Base-by-base conservation (phyloP, 2,113 vertebrate species). In the Romanogobio albipinnatus region DNA sequence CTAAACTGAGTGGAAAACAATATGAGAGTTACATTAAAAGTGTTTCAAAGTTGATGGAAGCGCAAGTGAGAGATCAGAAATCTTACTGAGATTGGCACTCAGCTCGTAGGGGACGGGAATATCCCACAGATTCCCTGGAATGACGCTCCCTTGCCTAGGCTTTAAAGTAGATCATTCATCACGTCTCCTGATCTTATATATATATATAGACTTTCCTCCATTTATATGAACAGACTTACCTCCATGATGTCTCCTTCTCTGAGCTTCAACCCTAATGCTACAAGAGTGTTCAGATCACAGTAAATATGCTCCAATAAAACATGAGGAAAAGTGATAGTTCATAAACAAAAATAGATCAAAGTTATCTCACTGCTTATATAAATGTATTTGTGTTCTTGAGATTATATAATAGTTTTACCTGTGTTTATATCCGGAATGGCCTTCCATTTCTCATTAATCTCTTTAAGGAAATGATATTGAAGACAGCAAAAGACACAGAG, bases 211-310 rank as follows among this genome's bases (percentile, higher is more conserved):
- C 39, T 39, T 8, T 1, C 17, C 6, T 56, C 1, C 17, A 56
- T 15, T 7, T 56, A 19, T 22, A 22, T 17, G 17, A 2, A 33
- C 29, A 56, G 17, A 53, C 74, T 76, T 14, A 76, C 74, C 74
- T 33, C 5, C 74, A 76, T 36, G 26, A 76, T 76, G 49, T 76
- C 74, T 76, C 74, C 74, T 5, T 76, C 47, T 26, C 2, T 29
- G 17, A 76, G 26, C 56, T 33, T 53, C 36, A 76, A 76, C 53
- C 74, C 74, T 76, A 76, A 75, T 29, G 29, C 29, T 29, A 29
- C 29, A 75, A 51, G 22, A 71, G 19, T 2, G 14, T 8, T 62
- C 24, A 62, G 61, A 10, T 39, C 58, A 61, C 58, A 24, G n/a
- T 24, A 49, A 24, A 75, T 13, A 47, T 11, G 45, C 9, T 47